These are phyloP conservation scores for Drosophila dunni DNA, from an alignment of 1,140 invertebrate species.

Conservation along the genomic window DNA sequence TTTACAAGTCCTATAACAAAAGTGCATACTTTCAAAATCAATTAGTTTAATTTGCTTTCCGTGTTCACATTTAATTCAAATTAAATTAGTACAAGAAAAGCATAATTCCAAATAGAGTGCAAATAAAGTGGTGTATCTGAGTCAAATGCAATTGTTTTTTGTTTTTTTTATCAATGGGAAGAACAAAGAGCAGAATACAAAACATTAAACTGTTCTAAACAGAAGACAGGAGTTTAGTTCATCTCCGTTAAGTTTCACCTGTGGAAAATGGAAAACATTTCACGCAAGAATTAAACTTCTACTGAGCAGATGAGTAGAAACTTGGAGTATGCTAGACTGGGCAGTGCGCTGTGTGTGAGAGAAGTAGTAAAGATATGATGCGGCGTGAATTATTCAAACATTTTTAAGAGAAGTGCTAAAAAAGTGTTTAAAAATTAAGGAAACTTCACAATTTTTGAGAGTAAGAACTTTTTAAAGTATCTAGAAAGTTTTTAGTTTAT, in stretches of 20 bases:
- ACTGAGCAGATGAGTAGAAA: constrained; percentile 41
- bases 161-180: constrained; percentile 63
- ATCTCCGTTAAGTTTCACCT: constrained; percentile 13
- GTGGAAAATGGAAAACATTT: constrained; percentile 72
- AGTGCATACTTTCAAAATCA: constrained; percentile 45
- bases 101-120: constrained; percentile 37
- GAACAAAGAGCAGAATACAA: constrained; percentile 57
- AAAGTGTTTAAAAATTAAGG: too few relatives aligned
- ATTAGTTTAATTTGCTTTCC: constrained; percentile 45
- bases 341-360: too few relatives aligned
- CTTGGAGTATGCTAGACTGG: neutral
- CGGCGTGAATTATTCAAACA: too few relatives aligned
- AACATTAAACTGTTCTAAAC: constrained; percentile 38
- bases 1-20: constrained; percentile 22
- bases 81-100: constrained; percentile 7
- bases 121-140: constrained; percentile 56
- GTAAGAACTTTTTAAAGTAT: too few relatives aligned
- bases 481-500: too few relatives aligned
- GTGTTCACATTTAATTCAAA: constrained; percentile 10
- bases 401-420: too few relatives aligned
- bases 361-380: too few relatives aligned
- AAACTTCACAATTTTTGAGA: too few relatives aligned
- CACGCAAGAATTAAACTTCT: constrained; percentile 69
- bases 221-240: neutral
- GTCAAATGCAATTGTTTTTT: constrained; percentile 74